phyloP scores from a whole-genome alignment of 2,888 invertebrate genomes.

The Gortyna flavago region DNA sequence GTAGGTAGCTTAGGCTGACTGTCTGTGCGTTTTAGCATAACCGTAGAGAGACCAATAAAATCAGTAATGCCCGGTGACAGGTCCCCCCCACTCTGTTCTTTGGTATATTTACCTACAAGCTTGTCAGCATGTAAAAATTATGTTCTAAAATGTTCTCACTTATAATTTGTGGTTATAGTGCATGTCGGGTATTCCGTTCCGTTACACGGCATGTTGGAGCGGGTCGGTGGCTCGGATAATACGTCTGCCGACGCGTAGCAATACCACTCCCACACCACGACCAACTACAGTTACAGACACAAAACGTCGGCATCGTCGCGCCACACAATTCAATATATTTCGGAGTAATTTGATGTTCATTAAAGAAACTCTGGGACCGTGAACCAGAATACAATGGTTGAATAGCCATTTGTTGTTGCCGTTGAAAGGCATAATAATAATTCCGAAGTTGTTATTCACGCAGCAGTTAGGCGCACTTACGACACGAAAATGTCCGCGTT shows the following conservation, averaged over 20 bases:
- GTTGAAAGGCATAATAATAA: slow-evolving; percentile 89
- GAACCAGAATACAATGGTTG: slow-evolving; percentile 90
- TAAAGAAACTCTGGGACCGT: slow-evolving; percentile 90
- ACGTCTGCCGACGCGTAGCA: slow-evolving; percentile 71
- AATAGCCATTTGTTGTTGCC: slow-evolving; percentile 89
- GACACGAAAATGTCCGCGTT: slow-evolving; percentile 82
- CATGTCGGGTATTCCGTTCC: slow-evolving; percentile 89
- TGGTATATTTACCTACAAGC: slow-evolving; percentile 60
- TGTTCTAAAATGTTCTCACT: slow-evolving; percentile 89
- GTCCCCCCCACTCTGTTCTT: slow-evolving; percentile 20
- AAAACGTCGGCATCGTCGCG: slow-evolving; percentile 88
- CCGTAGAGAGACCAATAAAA: background rate
- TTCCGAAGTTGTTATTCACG: slow-evolving; percentile 86
- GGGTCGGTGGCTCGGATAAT: slow-evolving; percentile 84
- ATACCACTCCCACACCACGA: slow-evolving; percentile 77
- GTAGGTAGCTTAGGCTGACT: background rate
- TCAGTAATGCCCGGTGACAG: slow-evolving; percentile 1
- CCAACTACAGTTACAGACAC: slow-evolving; percentile 85
- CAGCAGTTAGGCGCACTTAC: slow-evolving; percentile 86
- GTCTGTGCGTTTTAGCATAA: background rate
- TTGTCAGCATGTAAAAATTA: slow-evolving; percentile 84
- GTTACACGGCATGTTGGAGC: slow-evolving; percentile 86
- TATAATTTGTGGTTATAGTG: slow-evolving; percentile 90
- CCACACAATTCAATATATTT: slow-evolving; percentile 90
- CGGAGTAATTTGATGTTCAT: slow-evolving; percentile 90